Base-by-base conservation (phyloP, 2,888 invertebrate genomes). In the Therioaphis trifolii region DNA sequence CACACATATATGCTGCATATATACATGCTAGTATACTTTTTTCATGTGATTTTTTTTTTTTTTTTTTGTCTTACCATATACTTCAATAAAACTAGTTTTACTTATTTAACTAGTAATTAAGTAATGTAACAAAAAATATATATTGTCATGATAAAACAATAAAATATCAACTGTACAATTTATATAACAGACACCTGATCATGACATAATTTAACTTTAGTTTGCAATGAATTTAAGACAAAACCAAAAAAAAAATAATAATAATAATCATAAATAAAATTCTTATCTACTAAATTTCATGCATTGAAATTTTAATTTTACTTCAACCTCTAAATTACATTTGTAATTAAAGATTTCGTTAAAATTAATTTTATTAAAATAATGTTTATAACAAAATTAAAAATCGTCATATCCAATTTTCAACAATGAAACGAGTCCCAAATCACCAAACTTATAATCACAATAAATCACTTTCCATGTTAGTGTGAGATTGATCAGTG, bases 401-500 rank as follows among this genome's bases (percentile, higher is more conserved):
- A 80, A 82, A 82, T 82, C 46, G 61, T 72, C 5, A 63, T 46
- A 61, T 72, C 35, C 72, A 78, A 66, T 77, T 46, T 77, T 66
- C 77, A 80, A 80, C 71, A 71, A 80, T 75, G 18, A 58, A 82
- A 61, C 29, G 35, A 63, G 35, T 74, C 49, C 55, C 27, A 80
- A 71, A 58, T 71, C 21, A 68, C 52, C 68, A 68, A 35, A 24
- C 40, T 68, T 69, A 79, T 40, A 79, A 79, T 79, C 80, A 82
- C 80, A 82, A 82, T 63, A 82, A 21, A 82, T 82, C 80, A 82
- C 80, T 82, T 40, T 82, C 80, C 80, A 82, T 82, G 49, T 71
- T 82, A 9, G 71, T 71, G 71, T 80, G 69, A 63, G 80, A 58
- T n/a, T 80, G 63, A 43, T 82, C 80, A 40, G 71, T 72, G 21